Percentiles rank a stretch among this genome's conserved stretches.
phyloP scores from a whole-genome alignment of 2,888 invertebrate genomes.

The Unio delphinus region DNA sequence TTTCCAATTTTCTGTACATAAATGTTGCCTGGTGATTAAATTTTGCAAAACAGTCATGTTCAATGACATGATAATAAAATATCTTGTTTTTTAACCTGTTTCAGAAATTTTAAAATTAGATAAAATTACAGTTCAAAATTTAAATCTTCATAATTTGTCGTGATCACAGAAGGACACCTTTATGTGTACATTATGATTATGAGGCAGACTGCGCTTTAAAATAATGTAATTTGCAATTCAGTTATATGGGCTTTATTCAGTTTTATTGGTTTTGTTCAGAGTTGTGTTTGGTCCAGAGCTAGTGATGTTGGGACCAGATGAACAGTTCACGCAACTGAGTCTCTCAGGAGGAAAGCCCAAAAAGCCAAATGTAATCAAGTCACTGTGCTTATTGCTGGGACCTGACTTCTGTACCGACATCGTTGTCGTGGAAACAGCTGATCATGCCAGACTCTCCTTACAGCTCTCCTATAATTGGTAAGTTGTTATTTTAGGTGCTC shows the following conservation, averaged over 20 bases:
- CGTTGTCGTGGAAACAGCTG: constrained; percentile 74
- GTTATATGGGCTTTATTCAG: background rate
- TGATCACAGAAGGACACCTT: too few relatives aligned
- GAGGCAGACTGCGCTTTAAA: too few relatives aligned
- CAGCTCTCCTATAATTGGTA: constrained; percentile 75
- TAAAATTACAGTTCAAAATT: too few relatives aligned
- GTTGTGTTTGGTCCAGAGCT: constrained; percentile 75
- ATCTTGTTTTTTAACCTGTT: too few relatives aligned
- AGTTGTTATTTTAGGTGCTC: constrained; percentile 9
- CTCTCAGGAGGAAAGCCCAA: constrained; percentile 74
- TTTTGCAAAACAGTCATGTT: too few relatives aligned
- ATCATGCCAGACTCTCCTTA: constrained; percentile 73
- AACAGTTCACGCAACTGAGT: constrained; percentile 74
- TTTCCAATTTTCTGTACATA: too few relatives aligned
- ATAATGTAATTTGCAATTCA: too few relatives aligned
- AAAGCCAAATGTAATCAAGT: constrained; percentile 73
- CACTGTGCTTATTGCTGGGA: constrained; percentile 73
- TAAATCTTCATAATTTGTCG: too few relatives aligned
- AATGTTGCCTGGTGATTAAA: too few relatives aligned
- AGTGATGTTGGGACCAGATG: constrained; percentile 74
- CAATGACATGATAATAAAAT: too few relatives aligned
- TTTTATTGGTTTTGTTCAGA: constrained; percentile 51
- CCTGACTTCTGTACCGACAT: constrained; percentile 75
- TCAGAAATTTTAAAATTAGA: too few relatives aligned
- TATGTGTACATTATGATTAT: too few relatives aligned